Evolutionary conservation across 2,888 invertebrate species (phyloP).

Genomic region (Ganaspis brasiliensis): DNA sequence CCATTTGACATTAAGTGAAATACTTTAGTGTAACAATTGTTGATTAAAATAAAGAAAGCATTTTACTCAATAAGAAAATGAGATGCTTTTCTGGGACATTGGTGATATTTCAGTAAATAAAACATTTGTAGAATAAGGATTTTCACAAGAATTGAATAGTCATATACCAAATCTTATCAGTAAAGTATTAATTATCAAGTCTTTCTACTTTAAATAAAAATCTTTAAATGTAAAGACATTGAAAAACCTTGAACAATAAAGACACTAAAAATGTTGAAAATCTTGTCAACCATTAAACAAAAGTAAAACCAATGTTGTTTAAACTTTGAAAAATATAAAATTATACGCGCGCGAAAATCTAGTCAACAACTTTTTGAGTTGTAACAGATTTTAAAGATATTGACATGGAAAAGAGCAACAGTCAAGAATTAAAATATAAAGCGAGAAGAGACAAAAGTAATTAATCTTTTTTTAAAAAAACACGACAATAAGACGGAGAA

Average conservation of each 20-base stretch:
- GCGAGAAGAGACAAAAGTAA: not conserved
- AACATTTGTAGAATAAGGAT: slow-evolving; percentile 6
- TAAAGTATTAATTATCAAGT: slow-evolving; percentile 8
- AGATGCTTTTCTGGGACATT: not conserved
- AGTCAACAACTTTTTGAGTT: not conserved
- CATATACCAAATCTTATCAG: slow-evolving; percentile 40
- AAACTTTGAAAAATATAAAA: not conserved
- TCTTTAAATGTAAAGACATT: not conserved
- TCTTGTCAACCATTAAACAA: not conserved
- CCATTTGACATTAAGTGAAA: not conserved
- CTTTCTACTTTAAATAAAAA: slow-evolving; percentile 17
- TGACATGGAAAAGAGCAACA: slow-evolving; percentile 1
- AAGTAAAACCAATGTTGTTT: not conserved
- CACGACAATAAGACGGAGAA: slow-evolving; percentile 25
- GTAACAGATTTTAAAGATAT: not conserved
- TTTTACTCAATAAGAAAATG: slow-evolving; percentile 1
- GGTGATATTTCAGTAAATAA: not conserved
- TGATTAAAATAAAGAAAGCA: not conserved
- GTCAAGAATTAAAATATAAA: slow-evolving; percentile 1
- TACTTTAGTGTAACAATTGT: not conserved
- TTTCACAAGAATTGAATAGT: slow-evolving; percentile 28
- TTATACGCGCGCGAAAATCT: not conserved
- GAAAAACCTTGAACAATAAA: not conserved
- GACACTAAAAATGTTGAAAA: not conserved
- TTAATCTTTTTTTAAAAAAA: slow-evolving; percentile 10